Evolutionary conservation across 1,140 invertebrate genomes (phyloP).

Genomic region (Pentalonia nigronervosa): DNA sequence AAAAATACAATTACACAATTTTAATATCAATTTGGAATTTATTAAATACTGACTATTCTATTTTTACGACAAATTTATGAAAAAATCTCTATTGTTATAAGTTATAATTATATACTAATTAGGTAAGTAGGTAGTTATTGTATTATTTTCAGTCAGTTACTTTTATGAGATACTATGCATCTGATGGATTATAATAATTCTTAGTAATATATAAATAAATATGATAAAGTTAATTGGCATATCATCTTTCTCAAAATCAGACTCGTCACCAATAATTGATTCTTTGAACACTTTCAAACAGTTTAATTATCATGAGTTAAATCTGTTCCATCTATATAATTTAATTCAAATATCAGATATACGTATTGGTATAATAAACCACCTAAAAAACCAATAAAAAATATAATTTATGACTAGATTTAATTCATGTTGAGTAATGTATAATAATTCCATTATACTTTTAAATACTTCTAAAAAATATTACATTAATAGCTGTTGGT

Average conservation of each 20-base stretch:
- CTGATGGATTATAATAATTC: no score
- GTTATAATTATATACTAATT: neutral
- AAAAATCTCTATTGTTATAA: neutral
- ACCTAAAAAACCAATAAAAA: neutral
- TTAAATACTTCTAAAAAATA: neutral
- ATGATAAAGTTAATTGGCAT: no score
- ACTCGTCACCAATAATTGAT: neutral
- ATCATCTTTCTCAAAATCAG: neutral
- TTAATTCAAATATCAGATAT: no score
- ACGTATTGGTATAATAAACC: no score
- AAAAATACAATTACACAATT: no score
- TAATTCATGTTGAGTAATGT: no score
- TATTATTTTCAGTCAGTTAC: neutral
- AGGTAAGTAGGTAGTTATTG: no score
- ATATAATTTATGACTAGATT: neutral
- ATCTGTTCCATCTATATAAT: no score
- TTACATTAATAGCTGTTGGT: neutral
- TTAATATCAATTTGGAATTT: neutral
- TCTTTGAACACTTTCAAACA: no score
- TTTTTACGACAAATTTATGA: neutral
- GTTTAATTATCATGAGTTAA: no score
- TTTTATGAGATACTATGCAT: neutral
- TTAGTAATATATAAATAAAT: no score
- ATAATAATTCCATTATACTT: neutral
- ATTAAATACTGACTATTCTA: neutral